These are phyloP conservation scores for Malthinus seriepunctatus DNA, from an alignment of 2,888 invertebrate genomes.

Conservation along the genomic window DNA sequence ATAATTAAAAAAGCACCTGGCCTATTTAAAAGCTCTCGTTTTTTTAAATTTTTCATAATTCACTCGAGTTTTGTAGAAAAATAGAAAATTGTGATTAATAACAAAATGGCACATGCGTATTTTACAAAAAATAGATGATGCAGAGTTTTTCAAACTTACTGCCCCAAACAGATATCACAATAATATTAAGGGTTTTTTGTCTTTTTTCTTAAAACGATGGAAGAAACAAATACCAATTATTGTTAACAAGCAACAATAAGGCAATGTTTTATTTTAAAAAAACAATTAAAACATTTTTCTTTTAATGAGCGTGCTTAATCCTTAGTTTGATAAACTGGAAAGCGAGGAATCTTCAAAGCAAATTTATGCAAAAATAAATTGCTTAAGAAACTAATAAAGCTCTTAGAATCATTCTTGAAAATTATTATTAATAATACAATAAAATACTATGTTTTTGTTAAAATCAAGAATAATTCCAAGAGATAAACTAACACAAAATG, in stretches of 20 bases:
- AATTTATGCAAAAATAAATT: conserved; percentile 53
- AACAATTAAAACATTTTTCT: conserved; percentile 12
- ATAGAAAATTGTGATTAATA: conserved; percentile 16
- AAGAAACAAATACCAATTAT: conserved; percentile 45
- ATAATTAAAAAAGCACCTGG: conserved; percentile 2
- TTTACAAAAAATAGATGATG: conserved; percentile 26
- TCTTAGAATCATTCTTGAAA: conserved; percentile 14
- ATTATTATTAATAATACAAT: conserved; percentile 1
- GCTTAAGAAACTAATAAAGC: conserved; percentile 50
- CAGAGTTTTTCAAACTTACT: conserved; percentile 26
- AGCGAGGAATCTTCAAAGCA: conserved; percentile 46
- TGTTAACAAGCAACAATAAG: conserved; percentile 44
- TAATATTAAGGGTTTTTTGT: conserved; percentile 25
- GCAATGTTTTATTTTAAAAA: conserved; percentile 41
- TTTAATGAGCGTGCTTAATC: conserved; percentile 23
- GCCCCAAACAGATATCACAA: conserved; percentile 28
- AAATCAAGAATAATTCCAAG: neutral
- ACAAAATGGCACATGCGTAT: conserved; percentile 28
- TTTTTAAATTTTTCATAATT: too few species aligned
- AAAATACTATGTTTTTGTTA: neutral
- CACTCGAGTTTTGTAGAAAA: conserved; percentile 6
- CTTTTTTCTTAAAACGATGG: conserved; percentile 17
- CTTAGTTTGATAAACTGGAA: conserved; percentile 8
- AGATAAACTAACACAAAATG: too few species aligned
- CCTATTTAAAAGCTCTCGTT: too few species aligned